Conservation (phyloP, 2,113 vertebrate genomes). For the Himantopus leucocephalus region DNA sequence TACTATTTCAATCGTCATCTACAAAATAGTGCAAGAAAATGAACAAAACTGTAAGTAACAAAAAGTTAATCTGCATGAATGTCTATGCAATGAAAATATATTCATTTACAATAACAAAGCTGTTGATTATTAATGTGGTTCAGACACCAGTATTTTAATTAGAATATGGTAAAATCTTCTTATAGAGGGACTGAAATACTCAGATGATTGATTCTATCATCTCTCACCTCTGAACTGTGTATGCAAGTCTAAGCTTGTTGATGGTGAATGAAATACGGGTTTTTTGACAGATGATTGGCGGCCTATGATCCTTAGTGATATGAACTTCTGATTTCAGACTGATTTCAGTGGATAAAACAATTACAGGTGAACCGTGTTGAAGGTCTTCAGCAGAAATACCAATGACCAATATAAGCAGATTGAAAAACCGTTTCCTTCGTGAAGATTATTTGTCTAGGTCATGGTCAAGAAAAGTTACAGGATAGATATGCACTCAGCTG, state of each 20-base stretch:
- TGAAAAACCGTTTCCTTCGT: not conserved
- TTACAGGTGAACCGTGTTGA: not conserved
- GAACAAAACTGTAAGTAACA: conserved; percentile 63
- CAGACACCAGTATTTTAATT: not conserved
- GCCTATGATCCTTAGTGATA: not conserved
- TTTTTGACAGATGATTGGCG: not conserved
- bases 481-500: not conserved
- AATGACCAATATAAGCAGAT: not conserved
- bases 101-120: not conserved
- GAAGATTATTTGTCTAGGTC: not conserved
- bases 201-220: not conserved
- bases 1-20: conserved; percentile 20
- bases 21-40: conserved; percentile 69
- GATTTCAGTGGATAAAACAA: not conserved
- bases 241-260: not conserved
- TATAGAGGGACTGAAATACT: not conserved
- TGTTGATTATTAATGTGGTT: not conserved
- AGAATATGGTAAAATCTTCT: not conserved
- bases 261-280: not conserved
- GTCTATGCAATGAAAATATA: not conserved
- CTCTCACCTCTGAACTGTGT: not conserved
- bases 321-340: not conserved
- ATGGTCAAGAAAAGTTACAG: not conserved
- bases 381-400: not conserved
- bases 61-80: not conserved